Percentiles rank a stretch among this genome's conserved stretches.
These are phyloP conservation scores for Eubasilissa regina DNA, from an alignment of 1,140 invertebrate species.

Conservation along the genomic window DNA sequence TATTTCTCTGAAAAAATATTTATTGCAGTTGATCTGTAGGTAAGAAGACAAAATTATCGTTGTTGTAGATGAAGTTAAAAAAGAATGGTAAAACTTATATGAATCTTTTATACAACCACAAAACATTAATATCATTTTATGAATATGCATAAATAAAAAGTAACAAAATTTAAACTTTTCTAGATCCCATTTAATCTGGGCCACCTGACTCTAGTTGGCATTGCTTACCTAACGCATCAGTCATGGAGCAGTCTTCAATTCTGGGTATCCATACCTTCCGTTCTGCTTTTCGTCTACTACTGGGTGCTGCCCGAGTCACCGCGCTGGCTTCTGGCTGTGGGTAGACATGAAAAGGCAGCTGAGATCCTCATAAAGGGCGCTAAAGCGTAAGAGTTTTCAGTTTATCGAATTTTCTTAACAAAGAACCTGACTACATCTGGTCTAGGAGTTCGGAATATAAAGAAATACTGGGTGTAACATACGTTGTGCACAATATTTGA, in stretches of 20 bases:
- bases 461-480: too few species aligned
- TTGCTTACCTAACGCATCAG: constrained; percentile 67
- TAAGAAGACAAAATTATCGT: too few species aligned
- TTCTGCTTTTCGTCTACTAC: constrained; percentile 62
- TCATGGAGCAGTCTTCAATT: constrained; percentile 63
- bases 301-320: constrained; percentile 72
- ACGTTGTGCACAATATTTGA: too few species aligned
- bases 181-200: constrained; percentile 71
- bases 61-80: too few species aligned
- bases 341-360: constrained; percentile 70
- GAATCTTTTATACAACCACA: too few species aligned
- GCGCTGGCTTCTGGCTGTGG: constrained; percentile 70
- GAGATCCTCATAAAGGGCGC: constrained; percentile 65
- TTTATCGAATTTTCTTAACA: not conserved
- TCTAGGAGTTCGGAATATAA: too few species aligned
- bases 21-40: too few species aligned
- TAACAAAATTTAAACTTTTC: too few species aligned
- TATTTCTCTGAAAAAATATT: too few species aligned
- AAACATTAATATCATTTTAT: too few species aligned
- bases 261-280: constrained; percentile 61
- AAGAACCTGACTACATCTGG: not conserved
- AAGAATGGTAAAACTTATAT: too few species aligned
- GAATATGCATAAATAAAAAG: too few species aligned
- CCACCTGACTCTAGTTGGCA: constrained; percentile 63
- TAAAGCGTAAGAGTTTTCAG: constrained; percentile 59